Percentiles rank a stretch among this genome's conserved stretches.
Conservation (phyloP, 2,888 invertebrate genomes). For the Tachina grossa region DNA sequence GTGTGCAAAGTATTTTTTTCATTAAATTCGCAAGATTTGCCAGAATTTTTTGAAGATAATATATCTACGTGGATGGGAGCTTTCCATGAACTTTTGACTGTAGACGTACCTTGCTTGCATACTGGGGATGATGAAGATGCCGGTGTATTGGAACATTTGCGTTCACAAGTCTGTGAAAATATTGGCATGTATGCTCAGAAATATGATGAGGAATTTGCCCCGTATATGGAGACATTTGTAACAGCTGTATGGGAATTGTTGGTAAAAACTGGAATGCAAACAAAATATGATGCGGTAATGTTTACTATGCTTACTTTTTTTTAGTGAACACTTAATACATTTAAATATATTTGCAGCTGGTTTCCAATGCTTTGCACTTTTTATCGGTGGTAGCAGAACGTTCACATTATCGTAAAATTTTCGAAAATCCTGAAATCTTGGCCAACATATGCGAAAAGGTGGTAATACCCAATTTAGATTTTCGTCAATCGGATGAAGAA, state of each 20-base stretch:
- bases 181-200: conserved; percentile 97
- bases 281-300: conserved; percentile 94
- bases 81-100: conserved; percentile 91
- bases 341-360: conserved; percentile 86
- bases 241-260: conserved; percentile 96
- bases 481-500: conserved; percentile 97
- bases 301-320: neutral
- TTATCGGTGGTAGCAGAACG: conserved; percentile 97
- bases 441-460: conserved; percentile 98
- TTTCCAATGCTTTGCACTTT: conserved; percentile 97
- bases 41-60: conserved; percentile 99
- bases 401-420: conserved; percentile 92
- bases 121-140: conserved; percentile 93
- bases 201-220: conserved; percentile 98
- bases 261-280: conserved; percentile 91
- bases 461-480: conserved; percentile 99
- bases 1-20: conserved; percentile 98
- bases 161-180: conserved; percentile 98
- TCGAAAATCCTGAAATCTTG: conserved; percentile 93
- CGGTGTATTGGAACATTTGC: conserved; percentile 94
- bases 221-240: conserved; percentile 95
- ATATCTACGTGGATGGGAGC: conserved; percentile 97
- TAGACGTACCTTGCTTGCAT: conserved; percentile 90
- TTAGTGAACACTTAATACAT: neutral
- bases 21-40: conserved; percentile 98